Base-by-base conservation (phyloP, 2,113 vertebrate species). In the Eretmochelys imbricata region DNA sequence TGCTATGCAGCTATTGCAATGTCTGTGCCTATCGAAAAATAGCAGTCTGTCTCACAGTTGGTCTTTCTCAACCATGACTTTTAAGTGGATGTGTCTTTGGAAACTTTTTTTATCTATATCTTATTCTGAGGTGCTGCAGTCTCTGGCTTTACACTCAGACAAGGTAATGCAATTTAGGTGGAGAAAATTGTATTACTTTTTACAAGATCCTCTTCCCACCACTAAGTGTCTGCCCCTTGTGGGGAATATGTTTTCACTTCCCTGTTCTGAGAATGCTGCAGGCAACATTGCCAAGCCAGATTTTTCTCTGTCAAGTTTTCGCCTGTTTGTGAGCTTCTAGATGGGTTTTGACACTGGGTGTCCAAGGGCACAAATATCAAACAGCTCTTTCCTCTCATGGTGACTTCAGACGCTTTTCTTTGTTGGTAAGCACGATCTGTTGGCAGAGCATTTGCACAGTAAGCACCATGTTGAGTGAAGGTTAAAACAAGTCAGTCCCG, bases 291-390 rank as follows among this genome's bases (percentile, higher is more conserved):
- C 62, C 83, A 88, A 95, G 94, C 72, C 82, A 86, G 84, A 80
- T 94, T 97, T 97, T 96, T 91, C 59, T 78, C 87, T 95, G 80
- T 93, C 57, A 95, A 82, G 17, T 87, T 90, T 96, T 95, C 24
- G 48, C 88, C 85, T 88, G 57, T 88, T 96, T 92, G 24, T 94
- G 88, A 97, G 49, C 49, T 95, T 81, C 88, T 57, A 57, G 87
- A 24, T 55, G 76, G 62, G 87, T 92, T 97, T 97, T 85, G n/a
- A 59, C 86, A 80, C 80, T 9, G 3, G 29, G 35, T 85, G 10
- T 87, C 94, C 80, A 89, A 93, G 91, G 79, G 85, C 55, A 76
- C 38, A 89, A 96, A 91, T 93, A 96, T 81, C 84, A 91, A 94
- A 94, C 25, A 84, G 5, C 25, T 95, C 46, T 94, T 90, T 19